These are phyloP conservation scores for Lathamus discolor DNA, from an alignment of 2,113 vertebrate species.

Conservation along the genomic window DNA sequence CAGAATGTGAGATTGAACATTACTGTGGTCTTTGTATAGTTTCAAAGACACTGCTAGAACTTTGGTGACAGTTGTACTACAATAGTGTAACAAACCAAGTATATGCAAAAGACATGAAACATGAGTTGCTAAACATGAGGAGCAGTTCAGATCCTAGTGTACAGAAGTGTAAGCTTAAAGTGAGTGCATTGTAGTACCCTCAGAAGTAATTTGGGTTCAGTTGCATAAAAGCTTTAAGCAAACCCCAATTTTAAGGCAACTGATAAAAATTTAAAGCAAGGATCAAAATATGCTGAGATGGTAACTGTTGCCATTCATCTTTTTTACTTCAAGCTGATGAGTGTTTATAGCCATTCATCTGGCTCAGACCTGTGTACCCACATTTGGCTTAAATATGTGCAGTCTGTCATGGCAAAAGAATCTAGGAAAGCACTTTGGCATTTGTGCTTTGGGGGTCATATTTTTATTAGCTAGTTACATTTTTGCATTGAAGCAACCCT, in stretches of 20 bases:
- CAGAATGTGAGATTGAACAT: not conserved
- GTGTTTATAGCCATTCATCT: not conserved
- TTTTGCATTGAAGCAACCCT: slow-evolving; percentile 3
- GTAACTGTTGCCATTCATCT: not conserved
- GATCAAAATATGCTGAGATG: not conserved
- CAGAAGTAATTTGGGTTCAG: not conserved
- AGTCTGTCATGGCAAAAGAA: not conserved
- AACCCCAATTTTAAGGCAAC: not conserved
- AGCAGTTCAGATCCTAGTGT: not conserved
- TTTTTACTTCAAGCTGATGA: not conserved
- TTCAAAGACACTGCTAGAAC: not conserved
- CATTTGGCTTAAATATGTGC: not conserved
- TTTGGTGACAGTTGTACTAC: not conserved
- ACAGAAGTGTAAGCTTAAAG: not conserved
- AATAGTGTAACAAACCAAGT: not conserved
- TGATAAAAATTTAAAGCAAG: not conserved
- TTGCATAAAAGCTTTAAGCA: not conserved
- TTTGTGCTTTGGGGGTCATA: slow-evolving; percentile 23
- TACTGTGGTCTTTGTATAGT: not conserved
- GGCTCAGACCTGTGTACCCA: not conserved
- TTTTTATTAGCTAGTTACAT: slow-evolving; percentile 41
- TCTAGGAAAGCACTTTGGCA: not conserved
- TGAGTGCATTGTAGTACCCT: not conserved
- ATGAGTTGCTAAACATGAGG: not conserved
- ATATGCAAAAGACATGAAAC: not conserved